Conservation (phyloP, 2,888 invertebrate species). For the Gnatocerus cornutus region DNA sequence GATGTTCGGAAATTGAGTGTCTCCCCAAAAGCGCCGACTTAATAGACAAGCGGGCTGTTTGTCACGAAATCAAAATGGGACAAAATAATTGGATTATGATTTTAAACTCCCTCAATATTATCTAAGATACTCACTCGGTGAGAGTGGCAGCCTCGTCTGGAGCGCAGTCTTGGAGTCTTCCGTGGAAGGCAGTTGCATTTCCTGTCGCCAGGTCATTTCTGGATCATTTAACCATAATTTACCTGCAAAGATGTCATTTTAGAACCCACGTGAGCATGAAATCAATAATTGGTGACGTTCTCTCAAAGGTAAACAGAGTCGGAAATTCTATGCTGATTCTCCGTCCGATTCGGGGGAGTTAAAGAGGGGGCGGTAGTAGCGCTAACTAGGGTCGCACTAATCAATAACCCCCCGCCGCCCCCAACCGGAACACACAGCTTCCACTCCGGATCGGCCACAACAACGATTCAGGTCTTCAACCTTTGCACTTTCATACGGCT, state of each 20-base stretch:
- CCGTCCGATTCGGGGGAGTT: conserved; percentile 20
- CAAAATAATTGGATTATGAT: no score
- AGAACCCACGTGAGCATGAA: conserved; percentile 31
- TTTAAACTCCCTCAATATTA: no score
- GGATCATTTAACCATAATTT: conserved; percentile 72
- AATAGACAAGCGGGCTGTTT: conserved; percentile 30
- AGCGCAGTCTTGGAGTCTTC: conserved; percentile 71
- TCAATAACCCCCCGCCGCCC: conserved; percentile 68
- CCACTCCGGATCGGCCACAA: conserved; percentile 64
- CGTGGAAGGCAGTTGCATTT: conserved; percentile 68
- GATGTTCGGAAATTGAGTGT: conserved; percentile 64
- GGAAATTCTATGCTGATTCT: conserved; percentile 48
- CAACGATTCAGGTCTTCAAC: conserved; percentile 61
- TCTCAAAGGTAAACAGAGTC: conserved; percentile 42
- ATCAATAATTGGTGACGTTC: conserved; percentile 25
- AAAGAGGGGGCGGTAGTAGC: conserved; percentile 55
- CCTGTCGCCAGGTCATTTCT: conserved; percentile 71
- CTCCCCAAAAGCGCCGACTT: conserved; percentile 43
- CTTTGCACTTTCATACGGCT: conserved; percentile 55
- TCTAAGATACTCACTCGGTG: conserved; percentile 70
- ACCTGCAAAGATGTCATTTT: conserved; percentile 65
- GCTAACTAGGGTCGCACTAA: conserved; percentile 72
- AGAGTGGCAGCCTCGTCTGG: conserved; percentile 70
- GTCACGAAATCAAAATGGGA: conserved; percentile 35
- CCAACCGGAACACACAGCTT: conserved; percentile 64